Base-by-base conservation (phyloP, 2,113 vertebrate genomes). In the Erinaceus europaeus region DNA sequence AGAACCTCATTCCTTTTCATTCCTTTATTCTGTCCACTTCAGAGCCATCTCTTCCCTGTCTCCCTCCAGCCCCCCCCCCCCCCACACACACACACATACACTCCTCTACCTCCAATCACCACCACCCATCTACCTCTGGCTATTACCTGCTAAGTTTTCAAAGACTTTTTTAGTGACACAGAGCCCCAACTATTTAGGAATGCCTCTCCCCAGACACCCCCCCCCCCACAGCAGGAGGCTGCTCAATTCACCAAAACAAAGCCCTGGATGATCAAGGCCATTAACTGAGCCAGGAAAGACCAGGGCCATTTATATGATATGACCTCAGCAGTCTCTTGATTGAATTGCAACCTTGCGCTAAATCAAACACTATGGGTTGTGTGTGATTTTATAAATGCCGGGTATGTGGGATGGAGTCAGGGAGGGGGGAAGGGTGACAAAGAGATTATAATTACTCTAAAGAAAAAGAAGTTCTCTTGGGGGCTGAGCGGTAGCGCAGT, bases 221-320 rank as follows among this genome's bases (percentile, higher is more conserved):
- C 20, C 46, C 53, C 23, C 38, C 44, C 72, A 44, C 94, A 69
- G 88, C 93, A 68, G 93, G 95, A 96, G 95, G 94, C 93, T 94
- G 91, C 82, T 94, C 95, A 96, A 96, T 97, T 96, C 97, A 96
- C 96, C 95, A 96, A 96, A 96, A 95, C 94, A 96, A 96, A 96
- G 94, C 95, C 93, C 92, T 94, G 91, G 96, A 95, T 96, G 94
- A 96, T 96, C 95, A 95, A 94, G 96, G 90, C 94, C 94, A 86
- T 91, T n/a, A 95, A 94, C 95, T 94, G 95, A 95, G 95, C 94
- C 95, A 95, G 92, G 95, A 95, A 29, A 93, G 94, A 94, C 86
- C 91, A 80, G 89, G 92, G 94, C 90, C 92, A 95, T 95, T 97
- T 95, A 93, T 94, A 94, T 96, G 90, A 95, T 85, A 95, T 94